These are phyloP conservation scores for Erebia palarica DNA, from an alignment of 2,888 invertebrate genomes.

Conservation along the genomic window DNA sequence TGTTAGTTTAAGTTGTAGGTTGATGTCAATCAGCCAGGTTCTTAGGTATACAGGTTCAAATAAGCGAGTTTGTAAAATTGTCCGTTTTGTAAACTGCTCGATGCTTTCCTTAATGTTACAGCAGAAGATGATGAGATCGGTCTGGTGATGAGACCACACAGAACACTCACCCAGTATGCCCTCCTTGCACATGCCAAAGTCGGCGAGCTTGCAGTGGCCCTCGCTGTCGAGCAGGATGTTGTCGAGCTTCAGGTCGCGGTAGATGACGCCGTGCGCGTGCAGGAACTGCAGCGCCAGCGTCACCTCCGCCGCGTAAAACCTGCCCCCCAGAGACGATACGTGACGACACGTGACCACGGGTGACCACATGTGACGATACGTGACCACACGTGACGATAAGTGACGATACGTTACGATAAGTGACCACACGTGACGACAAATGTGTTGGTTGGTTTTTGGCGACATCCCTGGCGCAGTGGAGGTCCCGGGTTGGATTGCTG, in stretches of 20 bases:
- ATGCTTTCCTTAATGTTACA: neutral
- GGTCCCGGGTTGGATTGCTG: no score
- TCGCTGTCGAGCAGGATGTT: constrained; percentile 98
- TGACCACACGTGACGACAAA: neutral
- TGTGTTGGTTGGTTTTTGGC: no score
- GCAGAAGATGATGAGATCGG: constrained; percentile 84
- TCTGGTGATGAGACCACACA: constrained; percentile 59
- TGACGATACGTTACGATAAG: no score
- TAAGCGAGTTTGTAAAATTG: no score
- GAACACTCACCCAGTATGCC: constrained; percentile 86
- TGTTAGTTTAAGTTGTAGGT: no score
- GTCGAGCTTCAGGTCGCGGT: constrained; percentile 99
- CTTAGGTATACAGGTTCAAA: no score
- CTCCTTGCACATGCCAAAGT: constrained; percentile 99
- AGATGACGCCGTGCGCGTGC: constrained; percentile 98
- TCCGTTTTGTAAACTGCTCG: no score
- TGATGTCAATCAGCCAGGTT: no score
- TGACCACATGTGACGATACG: no score
- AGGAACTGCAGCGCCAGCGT: constrained; percentile 98
- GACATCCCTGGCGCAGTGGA: no score
- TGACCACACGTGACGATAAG: no score
- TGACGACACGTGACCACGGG: no score
- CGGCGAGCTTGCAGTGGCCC: constrained; percentile 96
- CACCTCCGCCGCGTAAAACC: constrained; percentile 98
- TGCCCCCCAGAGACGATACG: constrained; percentile 31